phyloP scores from a whole-genome alignment of 2,797 vertebrate species.

The Pangasius larnaudii region DNA sequence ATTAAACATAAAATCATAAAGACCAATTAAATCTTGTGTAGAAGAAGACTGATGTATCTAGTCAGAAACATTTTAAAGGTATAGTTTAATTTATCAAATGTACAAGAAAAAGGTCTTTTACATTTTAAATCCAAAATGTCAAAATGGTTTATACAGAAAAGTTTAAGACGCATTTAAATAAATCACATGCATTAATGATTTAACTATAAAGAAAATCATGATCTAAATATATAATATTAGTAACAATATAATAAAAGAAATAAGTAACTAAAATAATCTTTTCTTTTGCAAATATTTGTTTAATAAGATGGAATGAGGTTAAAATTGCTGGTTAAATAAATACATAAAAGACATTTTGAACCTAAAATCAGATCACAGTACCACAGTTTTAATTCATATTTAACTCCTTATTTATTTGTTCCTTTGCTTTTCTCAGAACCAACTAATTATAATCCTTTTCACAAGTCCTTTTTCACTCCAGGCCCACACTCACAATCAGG shows the following conservation, averaged over 20 bases:
- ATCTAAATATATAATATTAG: not conserved
- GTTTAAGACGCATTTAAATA: not conserved
- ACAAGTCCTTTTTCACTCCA: not conserved
- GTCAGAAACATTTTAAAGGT: not conserved
- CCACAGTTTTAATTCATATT: not conserved
- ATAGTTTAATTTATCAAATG: not conserved
- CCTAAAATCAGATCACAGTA: no score
- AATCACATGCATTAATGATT: not conserved
- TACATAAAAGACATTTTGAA: not conserved
- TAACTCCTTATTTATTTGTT: not conserved
- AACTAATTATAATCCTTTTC: constrained; percentile 7
- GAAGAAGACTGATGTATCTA: constrained; percentile 33
- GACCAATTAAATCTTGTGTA: constrained; percentile 64
- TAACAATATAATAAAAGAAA: not conserved
- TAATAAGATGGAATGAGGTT: not conserved
- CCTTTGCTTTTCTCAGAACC: not conserved
- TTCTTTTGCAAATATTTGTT: not conserved
- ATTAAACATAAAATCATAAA: constrained; percentile 66
- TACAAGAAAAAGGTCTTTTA: not conserved
- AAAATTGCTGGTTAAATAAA: not conserved
- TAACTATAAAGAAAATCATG: not conserved
- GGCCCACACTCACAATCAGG: constrained; percentile 1
- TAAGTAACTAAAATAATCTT: not conserved
- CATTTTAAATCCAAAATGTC: not conserved
- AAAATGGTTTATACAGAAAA: not conserved